These are phyloP conservation scores for Ochropleura plecta DNA, from an alignment of 2,888 invertebrate genomes.

Conservation along the genomic window DNA sequence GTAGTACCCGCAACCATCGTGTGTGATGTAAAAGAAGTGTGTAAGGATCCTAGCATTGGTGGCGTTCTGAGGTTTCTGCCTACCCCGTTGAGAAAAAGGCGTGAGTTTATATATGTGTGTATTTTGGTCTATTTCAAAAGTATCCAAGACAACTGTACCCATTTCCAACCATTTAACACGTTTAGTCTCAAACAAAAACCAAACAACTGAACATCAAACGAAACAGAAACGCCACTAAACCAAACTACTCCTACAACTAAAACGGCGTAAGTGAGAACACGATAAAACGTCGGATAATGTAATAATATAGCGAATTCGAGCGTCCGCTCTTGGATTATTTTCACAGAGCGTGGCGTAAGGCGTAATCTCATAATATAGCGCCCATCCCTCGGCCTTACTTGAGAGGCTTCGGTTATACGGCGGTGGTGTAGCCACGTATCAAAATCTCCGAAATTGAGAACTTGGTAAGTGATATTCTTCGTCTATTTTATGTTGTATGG, in stretches of 20 bases:
- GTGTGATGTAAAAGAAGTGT: too few species aligned
- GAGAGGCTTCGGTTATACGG: slow-evolving; percentile 63
- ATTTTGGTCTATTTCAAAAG: too few species aligned
- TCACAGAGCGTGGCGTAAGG: slow-evolving; percentile 55
- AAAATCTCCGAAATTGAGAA: slow-evolving; percentile 55
- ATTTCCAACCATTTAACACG: background rate
- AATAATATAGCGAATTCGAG: slow-evolving; percentile 57
- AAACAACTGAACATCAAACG: slow-evolving; percentile 30
- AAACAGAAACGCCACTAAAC: slow-evolving; percentile 33
- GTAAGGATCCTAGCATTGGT: too few species aligned
- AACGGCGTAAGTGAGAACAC: slow-evolving; percentile 30
- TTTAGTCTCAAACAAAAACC: slow-evolving; percentile 26
- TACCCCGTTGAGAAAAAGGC: too few species aligned
- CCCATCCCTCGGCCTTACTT: slow-evolving; percentile 62
- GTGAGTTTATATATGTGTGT: too few species aligned
- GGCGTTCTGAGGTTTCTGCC: too few species aligned
- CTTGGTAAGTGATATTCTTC: slow-evolving; percentile 27
- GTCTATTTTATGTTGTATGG: background rate
- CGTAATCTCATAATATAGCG: slow-evolving; percentile 70
- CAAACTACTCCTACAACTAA: slow-evolving; percentile 24
- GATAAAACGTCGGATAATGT: slow-evolving; percentile 60
- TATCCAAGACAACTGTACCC: background rate
- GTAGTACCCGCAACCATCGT: too few species aligned
- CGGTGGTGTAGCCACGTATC: slow-evolving; percentile 51
- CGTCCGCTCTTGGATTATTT: slow-evolving; percentile 59